Evolutionary conservation across 2,113 vertebrate genomes (phyloP), one percentile per base, ranked within the genome.

Genomic region (Sinocyclocheilus rhinocerous): DNA sequence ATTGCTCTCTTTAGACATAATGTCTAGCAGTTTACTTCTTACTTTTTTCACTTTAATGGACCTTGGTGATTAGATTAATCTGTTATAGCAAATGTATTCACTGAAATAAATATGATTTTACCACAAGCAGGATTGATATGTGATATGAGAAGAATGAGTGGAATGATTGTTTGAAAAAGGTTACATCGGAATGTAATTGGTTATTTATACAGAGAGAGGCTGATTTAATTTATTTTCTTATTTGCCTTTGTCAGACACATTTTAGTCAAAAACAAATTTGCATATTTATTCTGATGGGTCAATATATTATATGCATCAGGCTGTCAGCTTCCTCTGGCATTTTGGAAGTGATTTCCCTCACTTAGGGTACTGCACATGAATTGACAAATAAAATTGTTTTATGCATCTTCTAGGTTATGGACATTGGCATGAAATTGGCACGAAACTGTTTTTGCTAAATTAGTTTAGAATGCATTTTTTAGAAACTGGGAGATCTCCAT

Each of bases 1-100:
- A 70, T 82, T 82, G 24, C 80, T 69, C 24, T 29, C 15, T 16
- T 69, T 69, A 61, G 52, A 24, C 33, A 39, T 79, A 61, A 42
- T 39, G 29, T 57, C 18, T 57, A 57, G 9, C 26, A 59, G 29
- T 79, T 59, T 79, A 55, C 11, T 36, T 22, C 10, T 59, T 20
- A 20, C 33, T 48, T 73, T 39, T 42, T 4, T 22, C 33, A 42
- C 18, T 42, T 42, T 73, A 67, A 29, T 67, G 6, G 15, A 69
- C 6, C 6, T 33, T 69, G 65, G 65, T 33, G 2, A 33, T 18
- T 18, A 59, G 6, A 59, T 22, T 3, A 59, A 22, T n/a, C 61
- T 6, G n/a, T n/a, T 5, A 26, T 6, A 18, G 13, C 15, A 33
- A 67, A 67, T 67, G 2, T 29, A 67, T 67, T 16, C 13, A 67